Conservation (phyloP, 1,140 invertebrate species). For the Acyrthosiphon pisum region DNA sequence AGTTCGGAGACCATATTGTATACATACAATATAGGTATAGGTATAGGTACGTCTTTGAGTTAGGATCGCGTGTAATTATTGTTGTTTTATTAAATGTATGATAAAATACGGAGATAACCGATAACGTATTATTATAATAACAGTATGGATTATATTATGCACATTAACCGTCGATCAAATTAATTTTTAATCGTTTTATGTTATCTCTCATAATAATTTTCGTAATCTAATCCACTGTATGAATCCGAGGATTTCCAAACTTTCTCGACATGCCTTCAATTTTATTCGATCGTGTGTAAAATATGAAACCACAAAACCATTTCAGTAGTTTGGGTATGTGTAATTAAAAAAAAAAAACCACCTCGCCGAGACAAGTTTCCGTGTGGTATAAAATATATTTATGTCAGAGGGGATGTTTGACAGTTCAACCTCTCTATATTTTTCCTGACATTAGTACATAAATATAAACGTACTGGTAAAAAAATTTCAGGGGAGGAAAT, state of each 20-base stretch:
- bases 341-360: neutral
- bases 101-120: neutral
- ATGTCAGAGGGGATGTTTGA: neutral
- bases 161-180: neutral
- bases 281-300: neutral
- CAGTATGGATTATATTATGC: neutral
- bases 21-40: neutral
- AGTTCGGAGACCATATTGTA: neutral
- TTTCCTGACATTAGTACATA: neutral
- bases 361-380: neutral
- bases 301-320: neutral
- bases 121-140: neutral
- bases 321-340: neutral
- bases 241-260: neutral
- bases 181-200: constrained; percentile 1
- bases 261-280: neutral
- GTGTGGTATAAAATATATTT: neutral
- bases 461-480: no score
- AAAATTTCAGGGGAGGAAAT: no score
- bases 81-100: neutral
- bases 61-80: neutral
- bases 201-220: neutral
- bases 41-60: neutral
- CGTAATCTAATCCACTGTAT: neutral
- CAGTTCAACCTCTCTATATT: neutral